Evolutionary conservation across 2,888 invertebrate genomes (phyloP).

Genomic region (Theodoxus fluviatilis): DNA sequence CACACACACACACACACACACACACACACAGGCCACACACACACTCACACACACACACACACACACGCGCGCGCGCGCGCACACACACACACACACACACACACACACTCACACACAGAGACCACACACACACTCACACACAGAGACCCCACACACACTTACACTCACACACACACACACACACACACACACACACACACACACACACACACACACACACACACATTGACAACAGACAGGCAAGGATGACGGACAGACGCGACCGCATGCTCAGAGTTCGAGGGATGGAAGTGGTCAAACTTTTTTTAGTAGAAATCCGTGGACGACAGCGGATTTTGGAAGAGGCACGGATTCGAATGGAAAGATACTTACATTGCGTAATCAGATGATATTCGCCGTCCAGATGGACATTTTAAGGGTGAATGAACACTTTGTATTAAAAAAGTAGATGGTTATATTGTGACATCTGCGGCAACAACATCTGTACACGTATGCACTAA

Average conservation of each 20-base stretch:
- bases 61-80: not conserved
- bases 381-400: too few species aligned
- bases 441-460: too few species aligned
- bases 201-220: not conserved
- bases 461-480: too few species aligned
- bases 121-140: conserved; percentile 13
- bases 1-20: conserved; percentile 9
- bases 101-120: conserved; percentile 10
- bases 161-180: not conserved
- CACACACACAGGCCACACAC: not conserved
- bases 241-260: not conserved
- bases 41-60: not conserved
- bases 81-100: conserved; percentile 9
- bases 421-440: too few species aligned
- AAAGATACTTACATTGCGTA: too few species aligned
- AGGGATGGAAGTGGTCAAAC: too few species aligned
- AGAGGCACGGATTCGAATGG: too few species aligned
- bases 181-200: not conserved
- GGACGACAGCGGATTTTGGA: too few species aligned
- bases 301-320: too few species aligned
- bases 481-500: too few species aligned
- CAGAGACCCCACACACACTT: not conserved
- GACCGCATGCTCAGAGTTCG: not conserved
- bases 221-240: not conserved
- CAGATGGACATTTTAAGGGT: too few species aligned